These are phyloP conservation scores for Sphaeramia orbicularis DNA, from an alignment of 2,797 vertebrate species.

Conservation along the genomic window DNA sequence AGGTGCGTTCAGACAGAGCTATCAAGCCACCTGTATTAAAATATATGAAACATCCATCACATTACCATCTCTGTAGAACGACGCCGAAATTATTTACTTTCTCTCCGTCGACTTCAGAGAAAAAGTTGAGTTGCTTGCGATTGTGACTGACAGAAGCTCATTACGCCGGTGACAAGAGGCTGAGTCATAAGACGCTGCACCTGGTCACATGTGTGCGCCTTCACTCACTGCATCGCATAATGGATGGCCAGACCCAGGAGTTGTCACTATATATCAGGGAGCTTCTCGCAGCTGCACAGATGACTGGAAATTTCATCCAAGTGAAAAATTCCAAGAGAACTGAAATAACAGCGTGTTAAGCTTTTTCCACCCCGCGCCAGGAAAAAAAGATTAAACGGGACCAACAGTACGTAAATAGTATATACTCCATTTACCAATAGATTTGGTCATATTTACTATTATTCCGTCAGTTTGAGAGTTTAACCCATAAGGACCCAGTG, in stretches of 20 bases:
- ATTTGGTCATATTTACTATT: no score
- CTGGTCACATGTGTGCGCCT: conserved; percentile 50
- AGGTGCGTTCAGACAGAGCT: conserved; percentile 9
- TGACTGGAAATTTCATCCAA: conserved; percentile 45
- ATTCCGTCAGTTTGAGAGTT: no score
- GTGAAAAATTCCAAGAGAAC: conserved; percentile 32
- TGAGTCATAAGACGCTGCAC: conserved; percentile 55
- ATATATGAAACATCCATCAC: conserved; percentile 31
- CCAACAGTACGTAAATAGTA: conserved; percentile 1
- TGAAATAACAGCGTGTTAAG: conserved; percentile 14
- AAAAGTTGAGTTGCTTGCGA: conserved; percentile 1
- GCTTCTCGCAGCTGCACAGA: conserved; percentile 62
- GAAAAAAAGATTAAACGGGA: conserved; percentile 10
- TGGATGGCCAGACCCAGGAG: conserved; percentile 34
- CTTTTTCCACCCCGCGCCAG: conserved; percentile 3
- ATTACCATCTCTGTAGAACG: conserved; percentile 9
- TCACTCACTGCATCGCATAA: conserved; percentile 34
- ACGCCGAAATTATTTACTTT: conserved; percentile 7
- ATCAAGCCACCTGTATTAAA: conserved; percentile 26
- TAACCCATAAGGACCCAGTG: no score
- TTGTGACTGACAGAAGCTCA: conserved; percentile 65
- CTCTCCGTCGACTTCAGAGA: not conserved
- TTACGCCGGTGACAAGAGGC: conserved; percentile 53
- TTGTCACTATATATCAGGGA: conserved; percentile 51
- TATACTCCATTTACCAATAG: conserved; percentile 1